These are phyloP conservation scores for Drosophila lowei DNA, from an alignment of 1,140 invertebrate species.

Conservation along the genomic window DNA sequence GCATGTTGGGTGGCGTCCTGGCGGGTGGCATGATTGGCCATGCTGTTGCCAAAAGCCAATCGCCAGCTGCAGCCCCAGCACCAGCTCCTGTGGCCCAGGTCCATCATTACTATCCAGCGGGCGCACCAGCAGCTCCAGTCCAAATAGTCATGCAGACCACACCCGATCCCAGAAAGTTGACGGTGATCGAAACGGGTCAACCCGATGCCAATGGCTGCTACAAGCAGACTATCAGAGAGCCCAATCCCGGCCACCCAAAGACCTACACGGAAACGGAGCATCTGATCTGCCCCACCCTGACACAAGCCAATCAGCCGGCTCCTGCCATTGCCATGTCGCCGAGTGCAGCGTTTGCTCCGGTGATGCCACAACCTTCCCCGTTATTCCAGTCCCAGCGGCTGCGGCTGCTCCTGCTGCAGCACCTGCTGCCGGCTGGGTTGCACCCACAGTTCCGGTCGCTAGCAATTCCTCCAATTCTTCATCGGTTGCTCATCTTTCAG, in stretches of 20 bases:
- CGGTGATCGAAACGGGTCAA: constrained; percentile 49
- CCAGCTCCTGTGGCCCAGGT: constrained; percentile 38
- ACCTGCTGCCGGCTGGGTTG: background rate
- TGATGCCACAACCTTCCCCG: constrained; percentile 49
- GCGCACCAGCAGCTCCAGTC: background rate
- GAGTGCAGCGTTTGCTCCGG: constrained; percentile 17
- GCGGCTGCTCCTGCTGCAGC: background rate
- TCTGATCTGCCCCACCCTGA: constrained; percentile 55
- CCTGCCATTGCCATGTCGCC: constrained; percentile 13
- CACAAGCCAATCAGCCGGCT: constrained; percentile 16
- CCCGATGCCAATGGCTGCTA: constrained; percentile 63
- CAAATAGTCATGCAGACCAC: constrained; percentile 11
- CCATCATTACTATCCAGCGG: constrained; percentile 18
- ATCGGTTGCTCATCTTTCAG: background rate
- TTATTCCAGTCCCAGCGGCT: constrained; percentile 11
- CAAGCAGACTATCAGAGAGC: constrained; percentile 55
- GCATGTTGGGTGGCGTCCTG: constrained; percentile 53
- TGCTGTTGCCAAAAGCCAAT: constrained; percentile 19
- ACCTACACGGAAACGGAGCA: constrained; percentile 58
- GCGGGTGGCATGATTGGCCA: constrained; percentile 49
- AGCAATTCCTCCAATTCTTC: background rate
- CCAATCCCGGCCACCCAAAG: constrained; percentile 37
- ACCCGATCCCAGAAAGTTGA: constrained; percentile 19
- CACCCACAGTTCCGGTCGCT: background rate
- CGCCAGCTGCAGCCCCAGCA: constrained; percentile 16